Evolutionary conservation across 2,113 vertebrate genomes (phyloP), one percentile per base, ranked within the genome.

Genomic region (Electrona antarctica): DNA sequence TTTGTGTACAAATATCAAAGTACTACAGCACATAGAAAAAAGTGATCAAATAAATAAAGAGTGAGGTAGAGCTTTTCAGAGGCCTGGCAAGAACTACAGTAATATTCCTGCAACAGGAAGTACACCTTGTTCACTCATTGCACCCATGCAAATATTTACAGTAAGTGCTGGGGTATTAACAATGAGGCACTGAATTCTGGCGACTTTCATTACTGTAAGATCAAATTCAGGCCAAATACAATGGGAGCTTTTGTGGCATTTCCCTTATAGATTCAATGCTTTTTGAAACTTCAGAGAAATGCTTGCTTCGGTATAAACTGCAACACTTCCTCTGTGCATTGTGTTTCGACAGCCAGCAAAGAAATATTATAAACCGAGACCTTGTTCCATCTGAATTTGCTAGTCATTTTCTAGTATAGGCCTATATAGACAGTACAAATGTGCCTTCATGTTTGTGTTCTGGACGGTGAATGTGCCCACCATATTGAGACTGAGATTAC

Each of bases 91-190:
- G 33, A 12, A 6, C 56, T 69, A 78, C 57, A 75, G 50, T 78
- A 70, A 82, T 83, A 61, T 79, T 81, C 58, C 76, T 46, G 54
- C 59, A 88, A 86, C 81, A 91, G 91, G 88, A 92, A 91, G 87
- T 90, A 83, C 89, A 87, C 78, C 67, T 85, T 91, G 89, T 91
- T 92, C 88, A 79, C 71, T 76, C 71, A 83, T 69, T 82, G 82
- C 76, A 82, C 60, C 33, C 78, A 81, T 90, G 88, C 87, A 90
- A 90, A 92, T 91, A 87, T 92, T 92, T 92, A 88, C 89, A 71
- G 88, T 80, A 89, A 92, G 70, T 84, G 85, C 82, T 82, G 69
- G 77, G 76, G 74, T 81, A 78, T 77, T 83, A 75, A 85, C 76
- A 83, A 67, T 59, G 74, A 84, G 62, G 71, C 76, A 13, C 55